Conservation (phyloP, 2,113 vertebrate species). For the Excalfactoria chinensis region DNA sequence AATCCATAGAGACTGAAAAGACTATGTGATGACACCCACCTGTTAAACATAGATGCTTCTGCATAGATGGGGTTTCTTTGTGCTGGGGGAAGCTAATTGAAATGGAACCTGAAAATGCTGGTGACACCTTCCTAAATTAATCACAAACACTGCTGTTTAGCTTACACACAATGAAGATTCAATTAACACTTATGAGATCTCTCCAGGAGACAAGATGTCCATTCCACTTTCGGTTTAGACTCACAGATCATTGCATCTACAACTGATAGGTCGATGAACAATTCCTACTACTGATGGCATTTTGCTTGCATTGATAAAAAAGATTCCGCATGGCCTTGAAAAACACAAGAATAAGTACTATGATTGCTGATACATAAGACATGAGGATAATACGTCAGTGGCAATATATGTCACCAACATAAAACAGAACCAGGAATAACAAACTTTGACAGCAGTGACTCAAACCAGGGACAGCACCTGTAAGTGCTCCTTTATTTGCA, state of each 20-base stretch:
- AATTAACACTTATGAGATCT: not conserved
- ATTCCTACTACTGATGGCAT: not conserved
- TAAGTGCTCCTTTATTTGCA: not conserved
- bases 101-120: not conserved
- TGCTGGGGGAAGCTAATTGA: not conserved
- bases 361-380: not conserved
- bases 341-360: not conserved
- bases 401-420: not conserved
- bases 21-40: not conserved
- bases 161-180: not conserved
- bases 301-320: not conserved
- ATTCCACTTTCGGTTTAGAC: not conserved
- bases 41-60: not conserved
- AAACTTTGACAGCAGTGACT: not conserved
- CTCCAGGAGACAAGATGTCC: not conserved
- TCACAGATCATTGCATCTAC: not conserved
- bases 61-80: not conserved
- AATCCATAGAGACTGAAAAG: not conserved
- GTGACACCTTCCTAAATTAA: not conserved
- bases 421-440: not conserved
- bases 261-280: not conserved
- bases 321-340: not conserved
- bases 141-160: conserved; percentile 6
- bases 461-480: not conserved
- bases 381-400: not conserved